Percentiles rank a stretch among this genome's conserved stretches.
These are phyloP conservation scores for Tenthredo scrophulariae DNA, from an alignment of 2,888 invertebrate species.

Conservation along the genomic window DNA sequence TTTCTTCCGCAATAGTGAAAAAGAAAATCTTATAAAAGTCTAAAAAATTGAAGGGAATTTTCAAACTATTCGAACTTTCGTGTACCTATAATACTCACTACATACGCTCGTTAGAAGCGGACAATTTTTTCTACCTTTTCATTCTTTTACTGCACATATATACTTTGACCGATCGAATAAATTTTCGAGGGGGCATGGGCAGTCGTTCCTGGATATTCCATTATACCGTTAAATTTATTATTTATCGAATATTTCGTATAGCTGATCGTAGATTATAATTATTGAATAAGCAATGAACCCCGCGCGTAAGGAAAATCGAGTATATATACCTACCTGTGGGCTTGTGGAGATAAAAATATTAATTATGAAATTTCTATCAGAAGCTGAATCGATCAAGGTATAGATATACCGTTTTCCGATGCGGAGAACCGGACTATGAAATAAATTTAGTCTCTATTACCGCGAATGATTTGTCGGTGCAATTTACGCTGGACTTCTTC, in stretches of 20 bases:
- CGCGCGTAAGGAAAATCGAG: conserved; percentile 6
- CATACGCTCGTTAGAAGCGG: neutral
- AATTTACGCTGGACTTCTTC: neutral
- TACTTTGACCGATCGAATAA: neutral
- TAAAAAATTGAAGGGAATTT: neutral
- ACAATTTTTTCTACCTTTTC: neutral
- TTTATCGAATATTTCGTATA: neutral
- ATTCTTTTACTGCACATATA: neutral
- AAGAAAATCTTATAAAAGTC: neutral
- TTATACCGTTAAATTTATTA: conserved; percentile 24
- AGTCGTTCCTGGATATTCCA: neutral
- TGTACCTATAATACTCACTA: neutral
- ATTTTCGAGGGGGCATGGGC: neutral
- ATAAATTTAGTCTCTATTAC: neutral
- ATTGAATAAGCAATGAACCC: conserved; percentile 8
- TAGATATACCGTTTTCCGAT: neutral
- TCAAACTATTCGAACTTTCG: neutral
- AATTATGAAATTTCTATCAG: neutral
- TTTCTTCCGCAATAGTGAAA: neutral
- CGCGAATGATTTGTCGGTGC: neutral
- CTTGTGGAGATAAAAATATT: neutral
- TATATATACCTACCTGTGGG: neutral
- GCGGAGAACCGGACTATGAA: neutral
- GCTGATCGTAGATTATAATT: conserved; percentile 8
- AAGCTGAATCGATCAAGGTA: neutral